phyloP scores from a whole-genome alignment of 2,888 invertebrate species.

The Desoria tigrina region DNA sequence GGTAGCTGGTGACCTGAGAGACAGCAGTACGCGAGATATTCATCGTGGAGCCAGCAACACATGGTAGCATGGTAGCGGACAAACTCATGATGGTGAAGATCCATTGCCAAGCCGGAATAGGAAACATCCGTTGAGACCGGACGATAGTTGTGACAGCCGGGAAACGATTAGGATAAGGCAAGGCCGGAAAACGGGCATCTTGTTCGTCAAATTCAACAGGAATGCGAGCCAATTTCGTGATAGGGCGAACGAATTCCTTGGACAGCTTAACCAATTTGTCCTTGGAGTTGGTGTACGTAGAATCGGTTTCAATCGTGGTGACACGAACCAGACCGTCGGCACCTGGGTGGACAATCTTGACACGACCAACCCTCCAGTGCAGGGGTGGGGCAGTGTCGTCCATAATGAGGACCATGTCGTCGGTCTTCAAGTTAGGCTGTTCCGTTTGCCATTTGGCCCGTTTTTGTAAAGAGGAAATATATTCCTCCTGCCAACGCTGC shows the following conservation, averaged over 20 bases:
- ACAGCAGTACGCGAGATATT: too few relatives aligned
- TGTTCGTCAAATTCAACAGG: slow-evolving; percentile 15
- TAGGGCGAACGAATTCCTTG: slow-evolving; percentile 27
- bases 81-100: slow-evolving; percentile 10
- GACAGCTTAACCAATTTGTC: neutral
- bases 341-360: slow-evolving; percentile 26
- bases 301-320: slow-evolving; percentile 22
- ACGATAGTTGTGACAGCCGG: neutral
- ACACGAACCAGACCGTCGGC: slow-evolving; percentile 30
- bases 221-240: slow-evolving; percentile 16
- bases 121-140: neutral
- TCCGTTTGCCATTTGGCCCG: slow-evolving; percentile 13
- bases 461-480: slow-evolving; percentile 20
- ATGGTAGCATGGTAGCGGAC: too few relatives aligned
- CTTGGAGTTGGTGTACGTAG: neutral
- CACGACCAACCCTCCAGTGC: slow-evolving; percentile 26
- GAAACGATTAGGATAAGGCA: neutral
- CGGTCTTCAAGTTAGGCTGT: slow-evolving; percentile 17
- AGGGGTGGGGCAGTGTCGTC: slow-evolving; percentile 25
- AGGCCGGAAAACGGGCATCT: slow-evolving; percentile 7
- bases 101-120: neutral
- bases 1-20: too few relatives aligned
- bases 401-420: slow-evolving; percentile 32
- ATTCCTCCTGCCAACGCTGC: slow-evolving; percentile 34
- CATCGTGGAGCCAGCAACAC: too few relatives aligned